phyloP scores from a whole-genome alignment of 1,140 invertebrate species.

The Cryptotermes secundus region DNA sequence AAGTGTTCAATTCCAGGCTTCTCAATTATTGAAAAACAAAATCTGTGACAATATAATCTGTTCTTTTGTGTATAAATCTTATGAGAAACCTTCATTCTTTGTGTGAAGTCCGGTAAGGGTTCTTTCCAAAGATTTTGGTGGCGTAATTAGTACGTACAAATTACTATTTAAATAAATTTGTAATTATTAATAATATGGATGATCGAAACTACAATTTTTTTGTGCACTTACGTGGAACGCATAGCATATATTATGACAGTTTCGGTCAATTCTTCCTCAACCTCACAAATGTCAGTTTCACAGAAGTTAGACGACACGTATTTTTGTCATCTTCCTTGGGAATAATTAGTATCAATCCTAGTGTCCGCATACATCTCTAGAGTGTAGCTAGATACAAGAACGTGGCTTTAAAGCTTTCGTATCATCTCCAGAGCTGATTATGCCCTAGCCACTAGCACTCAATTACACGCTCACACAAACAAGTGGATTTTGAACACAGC shows the following conservation, averaged over 20 bases:
- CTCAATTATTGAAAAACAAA: too few relatives aligned
- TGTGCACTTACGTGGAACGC: too few relatives aligned
- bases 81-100: too few relatives aligned
- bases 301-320: not conserved
- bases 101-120: too few relatives aligned
- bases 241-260: not conserved
- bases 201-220: too few relatives aligned
- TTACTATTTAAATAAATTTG: too few relatives aligned
- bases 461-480: not conserved
- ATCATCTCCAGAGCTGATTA: not conserved
- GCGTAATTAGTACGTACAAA: too few relatives aligned
- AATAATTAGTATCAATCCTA: slow-evolving; percentile 7
- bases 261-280: not conserved
- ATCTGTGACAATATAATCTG: too few relatives aligned
- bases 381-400: not conserved
- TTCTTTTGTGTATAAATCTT: too few relatives aligned
- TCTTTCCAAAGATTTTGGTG: too few relatives aligned
- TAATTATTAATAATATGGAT: too few relatives aligned
- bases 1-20: too few relatives aligned
- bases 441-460: not conserved
- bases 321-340: not conserved
- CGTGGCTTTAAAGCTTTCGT: not conserved
- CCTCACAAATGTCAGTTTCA: not conserved
- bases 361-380: not conserved
- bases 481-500: not conserved